Percentiles rank a stretch among this genome's conserved stretches.
These are phyloP conservation scores for Erythrolamprus reginae DNA, from an alignment of 2,113 vertebrate species.

Conservation along the genomic window DNA sequence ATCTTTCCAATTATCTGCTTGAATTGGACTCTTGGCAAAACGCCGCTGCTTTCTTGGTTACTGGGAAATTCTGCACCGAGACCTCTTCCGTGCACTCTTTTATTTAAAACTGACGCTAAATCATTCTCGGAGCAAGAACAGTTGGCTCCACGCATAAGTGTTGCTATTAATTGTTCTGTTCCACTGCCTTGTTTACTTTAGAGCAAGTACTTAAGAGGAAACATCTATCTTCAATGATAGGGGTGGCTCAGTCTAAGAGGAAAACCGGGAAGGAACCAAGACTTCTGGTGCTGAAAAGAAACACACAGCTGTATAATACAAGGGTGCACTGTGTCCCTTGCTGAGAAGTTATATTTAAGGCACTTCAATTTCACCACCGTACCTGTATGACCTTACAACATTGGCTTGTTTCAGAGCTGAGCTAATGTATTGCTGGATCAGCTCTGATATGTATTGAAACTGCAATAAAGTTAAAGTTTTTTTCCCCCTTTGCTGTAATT, in stretches of 20 bases:
- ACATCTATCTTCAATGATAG: background rate
- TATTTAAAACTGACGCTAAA: background rate
- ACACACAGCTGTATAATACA: background rate
- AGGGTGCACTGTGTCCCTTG: background rate
- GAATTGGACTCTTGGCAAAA: slow-evolving; percentile 35
- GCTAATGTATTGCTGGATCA: background rate
- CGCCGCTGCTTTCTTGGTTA: background rate
- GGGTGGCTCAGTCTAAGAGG: background rate
- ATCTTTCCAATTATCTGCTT: slow-evolving; percentile 38
- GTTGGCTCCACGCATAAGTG: background rate
- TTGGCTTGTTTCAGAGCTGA: background rate
- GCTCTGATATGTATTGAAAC: background rate
- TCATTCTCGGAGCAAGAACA: background rate
- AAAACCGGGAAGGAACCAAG: background rate
- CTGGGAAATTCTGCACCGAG: slow-evolving; percentile 12
- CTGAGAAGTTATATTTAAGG: background rate
- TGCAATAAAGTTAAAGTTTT: background rate
- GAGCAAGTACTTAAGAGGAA: background rate
- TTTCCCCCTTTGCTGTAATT: background rate
- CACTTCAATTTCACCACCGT: background rate
- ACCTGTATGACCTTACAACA: background rate
- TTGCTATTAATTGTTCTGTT: background rate
- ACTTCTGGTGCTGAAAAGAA: background rate
- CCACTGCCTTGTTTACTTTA: background rate
- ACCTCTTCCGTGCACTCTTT: background rate